These are phyloP conservation scores for Holacanthus passer DNA, from an alignment of 2,113 vertebrate genomes.

Conservation along the genomic window DNA sequence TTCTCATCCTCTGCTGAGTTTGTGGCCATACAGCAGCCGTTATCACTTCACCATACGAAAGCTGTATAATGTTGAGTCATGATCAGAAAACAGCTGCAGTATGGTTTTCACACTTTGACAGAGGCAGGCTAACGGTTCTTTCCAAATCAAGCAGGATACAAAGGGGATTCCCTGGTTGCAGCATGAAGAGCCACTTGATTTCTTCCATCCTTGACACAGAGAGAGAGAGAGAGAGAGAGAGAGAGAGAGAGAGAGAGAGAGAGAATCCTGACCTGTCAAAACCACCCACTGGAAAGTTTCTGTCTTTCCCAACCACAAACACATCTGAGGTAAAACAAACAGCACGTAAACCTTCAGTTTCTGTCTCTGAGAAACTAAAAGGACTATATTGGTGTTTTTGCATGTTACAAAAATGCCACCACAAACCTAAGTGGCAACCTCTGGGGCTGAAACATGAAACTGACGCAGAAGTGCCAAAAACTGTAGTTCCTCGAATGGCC, in stretches of 20 bases:
- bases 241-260: not conserved
- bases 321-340: constrained; percentile 26
- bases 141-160: constrained; percentile 47
- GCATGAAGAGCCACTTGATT: constrained; percentile 29
- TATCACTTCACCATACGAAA: constrained; percentile 34
- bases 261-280: constrained; percentile 35
- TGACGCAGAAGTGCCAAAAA: too few relatives aligned
- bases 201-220: constrained; percentile 32
- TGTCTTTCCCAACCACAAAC: constrained; percentile 49
- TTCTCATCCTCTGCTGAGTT: constrained; percentile 39
- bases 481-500: too few relatives aligned
- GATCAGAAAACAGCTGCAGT: constrained; percentile 58
- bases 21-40: constrained; percentile 28
- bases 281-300: constrained; percentile 66
- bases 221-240: not conserved
- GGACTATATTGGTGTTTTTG: not conserved
- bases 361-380: not conserved
- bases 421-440: too few relatives aligned
- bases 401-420: too few relatives aligned
- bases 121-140: constrained; percentile 52
- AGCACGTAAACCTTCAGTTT: constrained; percentile 16
- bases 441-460: too few relatives aligned
- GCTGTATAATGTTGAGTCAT: constrained; percentile 63
- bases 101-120: constrained; percentile 37
- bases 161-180: constrained; percentile 67